Percentiles rank a stretch among this genome's conserved stretches.
phyloP scores from a whole-genome alignment of 2,888 invertebrate genomes.

The Nephrotoma appendiculata region DNA sequence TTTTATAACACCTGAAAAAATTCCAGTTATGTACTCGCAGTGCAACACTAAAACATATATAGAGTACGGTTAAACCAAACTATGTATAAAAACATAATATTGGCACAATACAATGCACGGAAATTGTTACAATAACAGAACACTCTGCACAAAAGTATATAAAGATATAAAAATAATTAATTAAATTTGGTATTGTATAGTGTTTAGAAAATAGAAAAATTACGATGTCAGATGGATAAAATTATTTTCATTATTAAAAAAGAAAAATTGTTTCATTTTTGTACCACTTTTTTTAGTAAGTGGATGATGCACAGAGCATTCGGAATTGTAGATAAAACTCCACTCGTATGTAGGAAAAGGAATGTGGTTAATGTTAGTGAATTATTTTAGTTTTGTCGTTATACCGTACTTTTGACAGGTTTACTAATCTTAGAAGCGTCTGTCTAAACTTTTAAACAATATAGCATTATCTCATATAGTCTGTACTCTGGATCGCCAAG shows the following conservation, averaged over 20 bases:
- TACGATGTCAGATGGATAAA: neutral
- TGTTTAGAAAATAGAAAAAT: neutral
- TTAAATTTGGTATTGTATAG: neutral
- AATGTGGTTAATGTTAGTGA: too few relatives aligned
- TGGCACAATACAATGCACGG: neutral
- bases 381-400: too few relatives aligned
- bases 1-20: neutral
- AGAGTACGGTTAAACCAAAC: neutral
- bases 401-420: too few relatives aligned
- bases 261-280: neutral
- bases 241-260: neutral
- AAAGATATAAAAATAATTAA: neutral
- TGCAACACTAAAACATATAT: neutral
- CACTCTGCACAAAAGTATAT: neutral
- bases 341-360: too few relatives aligned
- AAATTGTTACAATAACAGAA: neutral
- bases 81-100: neutral
- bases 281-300: too few relatives aligned
- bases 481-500: too few relatives aligned
- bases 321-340: too few relatives aligned
- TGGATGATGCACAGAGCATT: too few relatives aligned
- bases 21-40: neutral
- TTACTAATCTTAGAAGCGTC: too few relatives aligned
- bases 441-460: too few relatives aligned
- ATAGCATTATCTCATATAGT: too few relatives aligned